Percentiles rank a stretch among this genome's conserved stretches.
Evolutionary conservation across 2,113 vertebrate genomes (phyloP).

Genomic region (Phalacrocorax aristotelis): DNA sequence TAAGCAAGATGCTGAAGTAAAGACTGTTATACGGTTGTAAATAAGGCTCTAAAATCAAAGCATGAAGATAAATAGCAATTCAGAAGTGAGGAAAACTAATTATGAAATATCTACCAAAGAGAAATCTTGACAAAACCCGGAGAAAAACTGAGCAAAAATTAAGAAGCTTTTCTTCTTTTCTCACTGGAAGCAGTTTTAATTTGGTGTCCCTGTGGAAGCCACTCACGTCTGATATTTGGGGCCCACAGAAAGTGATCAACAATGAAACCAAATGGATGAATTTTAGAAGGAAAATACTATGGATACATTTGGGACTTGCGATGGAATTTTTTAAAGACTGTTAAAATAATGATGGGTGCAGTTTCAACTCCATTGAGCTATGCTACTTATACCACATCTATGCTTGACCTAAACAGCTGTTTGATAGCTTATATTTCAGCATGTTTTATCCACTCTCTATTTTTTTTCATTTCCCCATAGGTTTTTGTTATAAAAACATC

Average conservation of each 20-base stretch:
- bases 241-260: background rate
- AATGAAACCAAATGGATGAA: background rate
- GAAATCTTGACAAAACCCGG: background rate
- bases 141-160: background rate
- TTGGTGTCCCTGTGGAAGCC: background rate
- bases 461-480: background rate
- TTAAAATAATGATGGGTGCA: background rate
- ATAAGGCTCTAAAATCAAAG: background rate
- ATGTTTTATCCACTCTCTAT: background rate
- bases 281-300: background rate
- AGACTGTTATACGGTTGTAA: background rate
- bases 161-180: background rate
- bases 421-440: background rate
- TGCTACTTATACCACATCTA: background rate
- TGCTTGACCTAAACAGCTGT: background rate
- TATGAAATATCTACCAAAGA: background rate
- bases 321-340: background rate
- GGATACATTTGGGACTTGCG: background rate
- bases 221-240: background rate
- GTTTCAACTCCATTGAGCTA: background rate
- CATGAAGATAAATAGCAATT: background rate
- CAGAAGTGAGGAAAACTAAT: background rate
- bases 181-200: accelerated
- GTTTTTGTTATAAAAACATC: background rate
- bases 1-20: background rate